Evolutionary conservation across 2,113 vertebrate species (phyloP).

Genomic region (Polyodon spathula): DNA sequence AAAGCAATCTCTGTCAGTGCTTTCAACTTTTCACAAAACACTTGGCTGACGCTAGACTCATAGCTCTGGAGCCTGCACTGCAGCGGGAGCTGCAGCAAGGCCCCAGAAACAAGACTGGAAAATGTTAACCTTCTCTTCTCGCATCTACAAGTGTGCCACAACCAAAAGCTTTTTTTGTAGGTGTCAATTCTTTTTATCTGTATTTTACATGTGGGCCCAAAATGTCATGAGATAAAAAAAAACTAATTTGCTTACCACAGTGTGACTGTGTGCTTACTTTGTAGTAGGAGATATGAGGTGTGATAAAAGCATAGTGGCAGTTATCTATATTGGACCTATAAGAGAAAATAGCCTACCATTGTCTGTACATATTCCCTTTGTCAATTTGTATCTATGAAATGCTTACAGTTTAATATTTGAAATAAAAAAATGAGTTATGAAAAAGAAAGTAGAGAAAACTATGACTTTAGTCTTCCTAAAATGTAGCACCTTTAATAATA

Average conservation of each 20-base stretch:
- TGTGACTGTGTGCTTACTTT: background rate
- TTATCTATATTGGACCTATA: too few species aligned
- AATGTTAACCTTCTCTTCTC: conserved; percentile 28
- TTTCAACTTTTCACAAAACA: background rate
- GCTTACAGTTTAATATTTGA: too few species aligned
- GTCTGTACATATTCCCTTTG: too few species aligned
- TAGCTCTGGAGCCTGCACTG: conserved; percentile 17
- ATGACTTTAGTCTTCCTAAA: too few species aligned
- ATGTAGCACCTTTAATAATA: too few species aligned
- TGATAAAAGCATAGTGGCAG: too few species aligned
- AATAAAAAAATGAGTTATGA: too few species aligned
- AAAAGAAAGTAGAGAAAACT: too few species aligned
- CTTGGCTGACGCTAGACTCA: conserved; percentile 18
- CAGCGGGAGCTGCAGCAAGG: background rate
- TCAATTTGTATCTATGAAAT: too few species aligned
- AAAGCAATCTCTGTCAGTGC: conserved; percentile 17
- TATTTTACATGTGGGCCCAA: conserved; percentile 9
- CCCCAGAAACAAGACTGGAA: conserved; percentile 23
- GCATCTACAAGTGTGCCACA: background rate
- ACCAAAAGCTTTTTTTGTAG: conserved; percentile 12
- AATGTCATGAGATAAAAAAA: conserved; percentile 15
- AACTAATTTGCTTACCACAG: background rate
- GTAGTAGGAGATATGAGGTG: too few species aligned
- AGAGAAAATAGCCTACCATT: too few species aligned
- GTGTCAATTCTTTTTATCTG: conserved; percentile 11